Evolutionary conservation across 2,113 vertebrate genomes (phyloP), one percentile per base, ranked within the genome.

Genomic region (Fulmarus glacialis): DNA sequence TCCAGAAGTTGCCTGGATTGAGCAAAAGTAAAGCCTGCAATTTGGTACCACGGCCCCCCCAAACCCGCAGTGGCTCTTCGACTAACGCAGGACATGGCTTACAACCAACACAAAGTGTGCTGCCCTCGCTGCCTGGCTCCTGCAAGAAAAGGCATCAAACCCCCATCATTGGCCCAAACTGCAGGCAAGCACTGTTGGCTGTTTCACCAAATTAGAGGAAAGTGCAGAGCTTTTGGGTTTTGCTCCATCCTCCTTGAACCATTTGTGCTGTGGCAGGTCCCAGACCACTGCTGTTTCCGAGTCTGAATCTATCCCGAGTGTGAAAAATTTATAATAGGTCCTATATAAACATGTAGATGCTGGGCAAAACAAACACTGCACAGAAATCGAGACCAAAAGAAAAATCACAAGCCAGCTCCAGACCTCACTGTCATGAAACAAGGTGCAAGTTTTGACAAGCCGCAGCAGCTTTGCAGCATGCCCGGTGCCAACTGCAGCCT

Each of bases 261-360:
- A 17, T 24, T 63, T 42, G 58, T 3, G 4, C 59, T 34, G 30
- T 13, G 42, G 52, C 42, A 70, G 48, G 21, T 53, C 48, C 53
- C 78, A 67, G 34, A 45, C 3, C 38, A 4, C 72, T 56, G 52
- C 27, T 53, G 11, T 36, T 23, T 72, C 52, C 74, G 18, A 53
- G 30, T 38, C 19, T 64, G 43, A n/a, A n/a, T n/a, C 58, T 9
- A 4, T 11, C 11, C 34, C 0, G 0, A 70, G n/a, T 1, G 2
- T 42, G 27, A 6, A 89, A 59, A 30, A 32, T 53, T 83, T 34
- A 11, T 2, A 27, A 52, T 7, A 8, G 0, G 22, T 12, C 42
- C 32, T 36, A 15, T 4, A 38, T 13, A 56, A 71, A 38, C 42
- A 38, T 8, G 8, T 8, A 64, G 45, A 32, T 20, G 15, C 38